These are phyloP conservation scores for Procavia capensis DNA, from an alignment of 2,113 vertebrate species.

Conservation along the genomic window DNA sequence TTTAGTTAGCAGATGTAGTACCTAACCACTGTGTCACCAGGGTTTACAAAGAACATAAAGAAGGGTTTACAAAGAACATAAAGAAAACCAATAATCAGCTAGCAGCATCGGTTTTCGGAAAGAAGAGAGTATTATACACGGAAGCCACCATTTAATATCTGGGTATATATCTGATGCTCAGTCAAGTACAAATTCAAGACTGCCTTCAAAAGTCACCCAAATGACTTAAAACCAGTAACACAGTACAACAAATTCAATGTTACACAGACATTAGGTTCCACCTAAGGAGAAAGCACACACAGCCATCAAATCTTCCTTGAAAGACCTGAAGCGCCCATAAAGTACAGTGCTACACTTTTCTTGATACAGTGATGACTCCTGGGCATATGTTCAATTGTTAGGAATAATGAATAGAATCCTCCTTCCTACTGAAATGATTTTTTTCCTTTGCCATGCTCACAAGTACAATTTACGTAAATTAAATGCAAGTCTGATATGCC, in stretches of 20 bases:
- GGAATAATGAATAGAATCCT: conserved; percentile 15
- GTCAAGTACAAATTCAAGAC: neutral
- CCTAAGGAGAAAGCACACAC: neutral
- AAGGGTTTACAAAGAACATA: no score
- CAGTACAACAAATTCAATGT: neutral
- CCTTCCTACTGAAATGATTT: neutral
- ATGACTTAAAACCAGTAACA: neutral
- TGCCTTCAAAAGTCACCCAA: neutral
- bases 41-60: no score
- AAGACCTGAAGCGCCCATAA: neutral
- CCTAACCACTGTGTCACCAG: no score
- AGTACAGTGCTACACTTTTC: neutral
- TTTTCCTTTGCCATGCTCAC: neutral
- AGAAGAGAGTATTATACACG: neutral
- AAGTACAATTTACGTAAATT: conserved; percentile 35
- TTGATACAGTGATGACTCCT: neutral
- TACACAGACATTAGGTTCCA: neutral
- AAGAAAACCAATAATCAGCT: no score
- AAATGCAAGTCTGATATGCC: conserved; percentile 34
- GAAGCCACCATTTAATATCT: neutral
- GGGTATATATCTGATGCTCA: neutral
- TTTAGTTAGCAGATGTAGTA: no score
- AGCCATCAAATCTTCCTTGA: neutral
- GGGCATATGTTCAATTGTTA: conserved; percentile 11
- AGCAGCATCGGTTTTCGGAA: neutral